Evolutionary conservation across 1,140 invertebrate genomes (phyloP), one percentile per base, ranked within the genome.

Genomic region (Zaprionus capensis): DNA sequence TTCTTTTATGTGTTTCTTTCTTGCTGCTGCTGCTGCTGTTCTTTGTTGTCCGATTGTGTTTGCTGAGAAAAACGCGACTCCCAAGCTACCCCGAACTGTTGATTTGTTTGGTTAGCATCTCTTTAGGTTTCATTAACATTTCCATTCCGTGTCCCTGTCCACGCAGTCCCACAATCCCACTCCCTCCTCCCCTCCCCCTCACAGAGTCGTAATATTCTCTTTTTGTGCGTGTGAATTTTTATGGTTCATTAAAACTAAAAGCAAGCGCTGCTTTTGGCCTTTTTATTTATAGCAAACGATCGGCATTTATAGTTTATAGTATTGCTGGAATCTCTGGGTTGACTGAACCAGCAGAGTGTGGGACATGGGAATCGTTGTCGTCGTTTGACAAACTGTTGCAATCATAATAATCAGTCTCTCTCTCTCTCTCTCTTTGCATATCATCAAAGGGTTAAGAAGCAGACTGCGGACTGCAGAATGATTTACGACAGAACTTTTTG

Each of bases 201-300:
- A 11, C 4, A 4, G 1, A 17, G 26, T 56, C 26, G 53, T 56
- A 56, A 56, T 56, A 56, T 61, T 59, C 41, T 20, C 41, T 72
- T 65, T 57, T 75, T 62, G 80, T 81, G 85, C 85, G 85, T 88
- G 85, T 90, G 85, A 90, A 85, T 88, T 85, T 88, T 88, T 88
- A 88, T 88, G 85, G 85, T 88, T 90, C 85, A 88, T 88, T 88
- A 88, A 88, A 91, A 85, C 80, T 90, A 81, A 88, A 78, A 88
- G 74, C 84, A 87, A 76, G 63, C 51, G 41, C 63, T 76, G 64
- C 44, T 71, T 77, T 46, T 55, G 31, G 64, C 9, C 31, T 38
- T 62, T 80, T 76, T 85, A 85, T 86, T 86, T 85, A 85, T 86
- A 87, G 83, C 76, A 17, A 51, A 44, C 46, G 78, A 85, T 85